Conservation (phyloP, 2,888 invertebrate genomes). For the Machimus atricapillus region DNA sequence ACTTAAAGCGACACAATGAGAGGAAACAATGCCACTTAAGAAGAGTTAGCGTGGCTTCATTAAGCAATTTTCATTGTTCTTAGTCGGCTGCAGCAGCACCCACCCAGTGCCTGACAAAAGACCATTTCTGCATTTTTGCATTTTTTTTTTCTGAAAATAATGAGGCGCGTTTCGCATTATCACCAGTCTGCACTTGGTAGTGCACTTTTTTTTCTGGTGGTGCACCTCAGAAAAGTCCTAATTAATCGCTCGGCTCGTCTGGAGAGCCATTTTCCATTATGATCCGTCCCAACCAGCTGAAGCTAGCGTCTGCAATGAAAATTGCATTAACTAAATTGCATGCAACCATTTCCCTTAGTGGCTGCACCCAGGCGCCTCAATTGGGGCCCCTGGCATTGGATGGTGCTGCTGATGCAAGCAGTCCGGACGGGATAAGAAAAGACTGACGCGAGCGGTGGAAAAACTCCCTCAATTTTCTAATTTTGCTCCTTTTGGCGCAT, state of each 20-base stretch:
- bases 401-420: background rate
- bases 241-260: conserved; percentile 19
- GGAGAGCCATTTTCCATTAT: conserved; percentile 21
- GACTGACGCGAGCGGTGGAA: background rate
- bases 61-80: background rate
- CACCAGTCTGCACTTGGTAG: background rate
- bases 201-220: background rate
- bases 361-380: conserved; percentile 7
- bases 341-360: background rate
- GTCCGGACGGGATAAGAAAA: background rate
- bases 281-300: background rate
- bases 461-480: conserved; percentile 29
- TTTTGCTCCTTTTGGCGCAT: conserved; percentile 4
- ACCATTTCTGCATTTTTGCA: background rate
- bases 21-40: conserved; percentile 2
- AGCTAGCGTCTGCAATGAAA: background rate
- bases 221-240: conserved; percentile 1
- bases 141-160: background rate
- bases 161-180: conserved; percentile 14
- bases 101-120: background rate
- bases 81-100: background rate
- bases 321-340: conserved; percentile 25
- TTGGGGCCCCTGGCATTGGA: background rate
- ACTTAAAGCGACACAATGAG: background rate
- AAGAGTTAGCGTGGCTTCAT: conserved; percentile 12